phyloP scores from a whole-genome alignment of 53 echinoderm and acorn worm genomes.

The Patiria pectinifera region DNA sequence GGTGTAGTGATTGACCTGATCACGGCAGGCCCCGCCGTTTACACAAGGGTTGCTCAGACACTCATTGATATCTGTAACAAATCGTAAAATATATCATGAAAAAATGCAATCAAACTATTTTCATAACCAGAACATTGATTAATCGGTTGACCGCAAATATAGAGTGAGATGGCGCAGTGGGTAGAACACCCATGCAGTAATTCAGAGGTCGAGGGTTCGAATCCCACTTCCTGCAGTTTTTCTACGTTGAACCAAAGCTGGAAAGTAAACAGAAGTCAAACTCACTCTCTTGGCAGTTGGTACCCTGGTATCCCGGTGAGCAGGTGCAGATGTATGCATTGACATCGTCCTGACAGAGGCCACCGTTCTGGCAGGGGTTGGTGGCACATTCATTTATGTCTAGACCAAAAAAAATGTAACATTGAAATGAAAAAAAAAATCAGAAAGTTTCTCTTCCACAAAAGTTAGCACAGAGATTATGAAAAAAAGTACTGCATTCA shows the following conservation, averaged over 20 bases:
- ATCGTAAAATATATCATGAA: too few relatives aligned
- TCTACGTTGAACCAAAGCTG: background rate
- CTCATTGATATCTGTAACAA: slow-evolving; percentile 48
- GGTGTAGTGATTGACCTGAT: slow-evolving; percentile 19
- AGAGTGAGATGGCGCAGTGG: background rate
- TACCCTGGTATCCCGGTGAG: slow-evolving; percentile 22
- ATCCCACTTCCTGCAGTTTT: background rate
- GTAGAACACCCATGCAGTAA: background rate
- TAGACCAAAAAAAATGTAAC: background rate
- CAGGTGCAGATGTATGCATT: slow-evolving; percentile 38
- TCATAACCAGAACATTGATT: background rate
- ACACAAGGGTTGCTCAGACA: slow-evolving; percentile 51
- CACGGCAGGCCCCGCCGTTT: slow-evolving; percentile 21
- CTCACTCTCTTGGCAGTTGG: slow-evolving; percentile 59
- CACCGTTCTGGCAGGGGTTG: slow-evolving; percentile 25
- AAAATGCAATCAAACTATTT: too few relatives aligned
- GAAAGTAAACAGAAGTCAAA: background rate
- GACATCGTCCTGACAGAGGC: slow-evolving; percentile 30
- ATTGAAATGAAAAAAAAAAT: background rate
- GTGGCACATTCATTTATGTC: slow-evolving; percentile 33
- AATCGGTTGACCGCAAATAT: background rate
- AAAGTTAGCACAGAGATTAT: background rate
- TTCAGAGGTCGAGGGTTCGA: background rate
- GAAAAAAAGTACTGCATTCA: background rate
- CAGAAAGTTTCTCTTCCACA: background rate